A percentile compares a stretch with the other conserved stretches of the same genome.
Evolutionary conservation across 2,888 invertebrate species (phyloP).

Genomic region (Andrena camellia): DNA sequence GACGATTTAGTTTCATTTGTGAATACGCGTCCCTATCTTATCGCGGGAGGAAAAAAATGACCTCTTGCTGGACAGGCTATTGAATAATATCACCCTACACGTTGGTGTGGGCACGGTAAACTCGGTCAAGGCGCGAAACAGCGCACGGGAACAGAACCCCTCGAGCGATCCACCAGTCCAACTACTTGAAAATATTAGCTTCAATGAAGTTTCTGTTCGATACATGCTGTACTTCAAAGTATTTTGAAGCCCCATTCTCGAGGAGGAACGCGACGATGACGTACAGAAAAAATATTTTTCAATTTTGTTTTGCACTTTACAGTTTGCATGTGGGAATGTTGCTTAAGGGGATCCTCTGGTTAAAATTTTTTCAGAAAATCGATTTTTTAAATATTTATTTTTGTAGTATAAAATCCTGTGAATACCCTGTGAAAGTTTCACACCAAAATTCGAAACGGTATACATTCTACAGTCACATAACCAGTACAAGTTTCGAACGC

Average conservation of each 20-base stretch:
- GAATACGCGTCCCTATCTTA: slow-evolving; percentile 20
- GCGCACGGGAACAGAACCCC: neutral
- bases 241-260: neutral
- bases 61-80: slow-evolving; percentile 16
- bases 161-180: neutral
- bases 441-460: too few relatives aligned
- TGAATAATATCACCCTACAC: slow-evolving; percentile 36
- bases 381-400: too few relatives aligned
- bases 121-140: slow-evolving; percentile 35
- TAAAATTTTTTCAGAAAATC: too few relatives aligned
- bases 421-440: too few relatives aligned
- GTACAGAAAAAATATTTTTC: neutral
- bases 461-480: too few relatives aligned
- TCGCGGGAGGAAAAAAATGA: slow-evolving; percentile 22
- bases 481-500: too few relatives aligned
- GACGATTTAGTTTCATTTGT: neutral
- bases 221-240: neutral
- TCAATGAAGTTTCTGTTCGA: neutral
- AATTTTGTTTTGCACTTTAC: too few relatives aligned
- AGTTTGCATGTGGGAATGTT: too few relatives aligned
- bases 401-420: too few relatives aligned
- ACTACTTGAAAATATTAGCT: too few relatives aligned
- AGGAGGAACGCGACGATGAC: neutral
- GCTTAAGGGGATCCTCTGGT: too few relatives aligned
- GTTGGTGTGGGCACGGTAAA: slow-evolving; percentile 8